Conservation (phyloP, 2,888 invertebrate species). For the Ypsolopha sequella region DNA sequence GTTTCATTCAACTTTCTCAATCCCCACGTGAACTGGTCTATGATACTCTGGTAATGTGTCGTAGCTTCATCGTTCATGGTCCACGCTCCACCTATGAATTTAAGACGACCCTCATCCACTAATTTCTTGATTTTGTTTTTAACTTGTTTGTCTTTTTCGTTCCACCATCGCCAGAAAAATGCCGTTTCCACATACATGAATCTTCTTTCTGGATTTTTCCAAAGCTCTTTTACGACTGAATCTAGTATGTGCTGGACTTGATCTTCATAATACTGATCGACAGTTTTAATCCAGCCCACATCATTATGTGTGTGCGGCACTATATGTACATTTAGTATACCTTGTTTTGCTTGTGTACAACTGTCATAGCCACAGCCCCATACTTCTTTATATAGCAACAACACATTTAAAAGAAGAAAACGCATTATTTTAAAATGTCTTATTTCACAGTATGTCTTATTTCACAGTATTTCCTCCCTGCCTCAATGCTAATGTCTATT, state of each 20-base stretch:
- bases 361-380: constrained; percentile 47
- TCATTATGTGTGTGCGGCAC: constrained; percentile 94
- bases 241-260: too few species aligned
- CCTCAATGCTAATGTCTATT: too few species aligned
- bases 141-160: constrained; percentile 71
- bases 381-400: too few species aligned
- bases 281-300: constrained; percentile 94
- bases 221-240: too few species aligned
- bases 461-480: too few species aligned
- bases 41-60: too few species aligned
- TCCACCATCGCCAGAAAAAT: constrained; percentile 90
- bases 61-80: constrained; percentile 74
- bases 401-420: too few species aligned
- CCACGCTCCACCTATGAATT: constrained; percentile 85
- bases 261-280: constrained; percentile 74
- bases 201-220: constrained; percentile 36
- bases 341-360: constrained; percentile 71
- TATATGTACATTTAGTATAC: constrained; percentile 84
- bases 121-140: constrained; percentile 73
- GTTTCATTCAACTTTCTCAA: too few species aligned
- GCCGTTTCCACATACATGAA: constrained; percentile 93
- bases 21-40: too few species aligned
- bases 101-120: constrained; percentile 79
- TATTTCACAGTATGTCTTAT: too few species aligned
- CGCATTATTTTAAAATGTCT: too few species aligned